Conservation (phyloP, 2,797 vertebrate species). For the Leuciscus waleckii region DNA sequence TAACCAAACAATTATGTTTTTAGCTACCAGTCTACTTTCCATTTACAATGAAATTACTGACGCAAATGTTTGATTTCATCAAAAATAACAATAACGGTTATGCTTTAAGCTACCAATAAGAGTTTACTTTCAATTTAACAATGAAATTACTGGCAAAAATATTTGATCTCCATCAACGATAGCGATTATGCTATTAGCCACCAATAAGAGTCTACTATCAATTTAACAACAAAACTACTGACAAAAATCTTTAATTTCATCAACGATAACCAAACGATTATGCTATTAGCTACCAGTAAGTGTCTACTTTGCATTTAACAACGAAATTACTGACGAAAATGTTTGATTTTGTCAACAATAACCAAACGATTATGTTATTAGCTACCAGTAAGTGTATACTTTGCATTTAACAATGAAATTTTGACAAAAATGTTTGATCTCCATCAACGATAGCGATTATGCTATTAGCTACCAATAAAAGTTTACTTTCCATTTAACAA, state of each 20-base stretch:
- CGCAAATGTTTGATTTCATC: rapidly evolving
- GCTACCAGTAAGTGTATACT: background rate
- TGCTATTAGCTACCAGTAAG: background rate
- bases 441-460: background rate
- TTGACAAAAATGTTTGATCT: background rate
- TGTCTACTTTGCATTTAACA: background rate
- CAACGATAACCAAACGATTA: background rate
- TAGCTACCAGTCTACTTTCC: background rate
- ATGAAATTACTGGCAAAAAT: background rate
- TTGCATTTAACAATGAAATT: background rate
- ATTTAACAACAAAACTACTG: background rate
- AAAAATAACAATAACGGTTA: background rate
- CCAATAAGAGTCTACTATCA: no score
- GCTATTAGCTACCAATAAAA: background rate
- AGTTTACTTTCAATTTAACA: background rate
- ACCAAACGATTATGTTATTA: background rate
- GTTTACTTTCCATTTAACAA: background rate
- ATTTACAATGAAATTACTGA: background rate
- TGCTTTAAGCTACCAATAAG: background rate
- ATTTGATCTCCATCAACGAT: background rate
- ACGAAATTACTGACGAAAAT: background rate
- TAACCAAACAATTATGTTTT: background rate
- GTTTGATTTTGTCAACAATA: background rate
- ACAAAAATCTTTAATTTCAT: background rate
- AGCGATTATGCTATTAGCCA: background rate